phyloP scores from a whole-genome alignment of 2,113 vertebrate species.

The Himantopus leucocephalus region DNA sequence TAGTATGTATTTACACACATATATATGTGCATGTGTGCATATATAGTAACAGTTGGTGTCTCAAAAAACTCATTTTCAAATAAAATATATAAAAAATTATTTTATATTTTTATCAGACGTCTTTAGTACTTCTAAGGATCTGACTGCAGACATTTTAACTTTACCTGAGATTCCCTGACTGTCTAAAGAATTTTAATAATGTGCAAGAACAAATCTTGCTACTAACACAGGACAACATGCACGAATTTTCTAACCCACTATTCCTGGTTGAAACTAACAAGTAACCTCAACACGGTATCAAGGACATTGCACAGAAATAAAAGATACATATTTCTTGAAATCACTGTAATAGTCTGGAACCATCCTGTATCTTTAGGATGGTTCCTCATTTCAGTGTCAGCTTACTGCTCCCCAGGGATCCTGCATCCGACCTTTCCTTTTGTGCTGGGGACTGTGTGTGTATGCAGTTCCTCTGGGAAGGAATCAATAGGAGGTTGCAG shows the following conservation, averaged over 20 bases:
- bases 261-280: not conserved
- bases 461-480: not conserved
- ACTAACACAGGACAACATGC: not conserved
- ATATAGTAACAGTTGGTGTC: not conserved
- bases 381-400: not conserved
- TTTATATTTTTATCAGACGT: not conserved
- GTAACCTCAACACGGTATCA: not conserved
- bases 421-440: not conserved
- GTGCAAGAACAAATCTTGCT: not conserved
- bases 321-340: not conserved
- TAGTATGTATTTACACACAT: not conserved
- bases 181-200: not conserved
- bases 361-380: not conserved
- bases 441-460: not conserved
- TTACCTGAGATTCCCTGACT: not conserved
- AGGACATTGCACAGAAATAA: not conserved
- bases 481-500: conserved; percentile 4
- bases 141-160: not conserved
- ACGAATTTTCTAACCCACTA: not conserved
- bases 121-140: not conserved
- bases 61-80: not conserved
- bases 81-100: not conserved
- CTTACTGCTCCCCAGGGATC: not conserved
- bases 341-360: not conserved
- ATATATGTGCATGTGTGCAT: not conserved